A percentile compares a stretch with the other conserved stretches of the same genome.
Conservation (phyloP, 2,113 vertebrate species). For the Cyrtonyx montezumae region DNA sequence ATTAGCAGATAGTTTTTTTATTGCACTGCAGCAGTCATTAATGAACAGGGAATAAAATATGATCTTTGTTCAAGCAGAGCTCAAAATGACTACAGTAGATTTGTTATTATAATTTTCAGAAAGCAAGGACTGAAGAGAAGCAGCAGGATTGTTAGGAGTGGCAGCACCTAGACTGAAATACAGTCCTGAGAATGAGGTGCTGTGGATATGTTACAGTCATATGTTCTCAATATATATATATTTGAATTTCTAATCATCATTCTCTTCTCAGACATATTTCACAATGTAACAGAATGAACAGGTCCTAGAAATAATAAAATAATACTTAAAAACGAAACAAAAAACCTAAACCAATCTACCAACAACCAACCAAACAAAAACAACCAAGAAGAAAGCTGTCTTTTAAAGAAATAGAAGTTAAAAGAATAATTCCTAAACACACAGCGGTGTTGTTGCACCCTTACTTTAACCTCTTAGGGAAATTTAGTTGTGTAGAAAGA, state of each 20-base stretch:
- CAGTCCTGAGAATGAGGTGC: background rate
- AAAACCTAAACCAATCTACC: background rate
- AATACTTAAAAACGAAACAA: background rate
- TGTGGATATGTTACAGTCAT: background rate
- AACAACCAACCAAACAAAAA: no score
- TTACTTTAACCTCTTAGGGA: background rate
- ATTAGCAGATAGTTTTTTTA: background rate
- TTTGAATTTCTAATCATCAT: background rate
- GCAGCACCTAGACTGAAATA: background rate
- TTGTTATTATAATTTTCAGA: background rate
- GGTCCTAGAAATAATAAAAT: background rate
- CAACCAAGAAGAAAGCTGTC: background rate
- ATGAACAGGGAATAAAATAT: background rate
- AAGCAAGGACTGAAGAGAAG: background rate
- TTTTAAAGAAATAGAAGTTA: background rate
- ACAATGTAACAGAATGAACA: background rate
- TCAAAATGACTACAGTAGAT: constrained; percentile 1
- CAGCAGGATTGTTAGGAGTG: background rate
- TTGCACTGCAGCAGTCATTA: background rate
- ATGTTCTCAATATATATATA: background rate
- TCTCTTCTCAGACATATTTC: background rate
- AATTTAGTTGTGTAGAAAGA: background rate
- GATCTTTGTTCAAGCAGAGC: background rate
- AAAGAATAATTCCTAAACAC: background rate
- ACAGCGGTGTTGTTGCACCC: background rate